These are phyloP conservation scores for Eledona agricola DNA, from an alignment of 2,888 invertebrate genomes.

Conservation along the genomic window DNA sequence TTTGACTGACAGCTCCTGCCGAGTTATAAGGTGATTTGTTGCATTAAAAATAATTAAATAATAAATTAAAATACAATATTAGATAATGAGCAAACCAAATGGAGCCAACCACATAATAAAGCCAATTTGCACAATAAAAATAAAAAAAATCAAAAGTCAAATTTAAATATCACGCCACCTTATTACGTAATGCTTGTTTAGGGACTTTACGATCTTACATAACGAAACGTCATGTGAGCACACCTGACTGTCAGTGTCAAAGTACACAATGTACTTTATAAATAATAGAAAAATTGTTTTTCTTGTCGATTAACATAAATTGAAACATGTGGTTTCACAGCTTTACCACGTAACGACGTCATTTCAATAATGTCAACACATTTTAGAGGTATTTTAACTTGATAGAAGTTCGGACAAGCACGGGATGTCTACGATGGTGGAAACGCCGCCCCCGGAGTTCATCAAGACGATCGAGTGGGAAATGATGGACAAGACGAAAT, in stretches of 20 bases:
- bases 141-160: too few relatives aligned
- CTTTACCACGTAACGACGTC: conserved; percentile 13
- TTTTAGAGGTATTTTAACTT: conserved; percentile 21
- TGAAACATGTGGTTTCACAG: conserved; percentile 17
- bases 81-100: too few relatives aligned
- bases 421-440: conserved; percentile 26
- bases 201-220: conserved; percentile 20
- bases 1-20: too few relatives aligned
- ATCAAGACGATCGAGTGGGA: conserved; percentile 94
- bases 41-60: too few relatives aligned
- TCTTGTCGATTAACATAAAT: conserved; percentile 4
- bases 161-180: too few relatives aligned
- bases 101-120: too few relatives aligned
- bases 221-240: conserved; percentile 23
- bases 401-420: conserved; percentile 3
- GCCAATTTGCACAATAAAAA: too few relatives aligned
- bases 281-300: conserved; percentile 30
- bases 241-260: conserved; percentile 34
- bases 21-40: too few relatives aligned
- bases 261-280: conserved; percentile 28
- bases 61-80: too few relatives aligned
- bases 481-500: conserved; percentile 97
- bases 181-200: conserved; percentile 17
- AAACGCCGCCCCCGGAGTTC: conserved; percentile 57
- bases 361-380: conserved; percentile 8